phyloP scores from a whole-genome alignment of 37 sponge, comb jelly and placozoan species.

The Corticium candelabrum region DNA sequence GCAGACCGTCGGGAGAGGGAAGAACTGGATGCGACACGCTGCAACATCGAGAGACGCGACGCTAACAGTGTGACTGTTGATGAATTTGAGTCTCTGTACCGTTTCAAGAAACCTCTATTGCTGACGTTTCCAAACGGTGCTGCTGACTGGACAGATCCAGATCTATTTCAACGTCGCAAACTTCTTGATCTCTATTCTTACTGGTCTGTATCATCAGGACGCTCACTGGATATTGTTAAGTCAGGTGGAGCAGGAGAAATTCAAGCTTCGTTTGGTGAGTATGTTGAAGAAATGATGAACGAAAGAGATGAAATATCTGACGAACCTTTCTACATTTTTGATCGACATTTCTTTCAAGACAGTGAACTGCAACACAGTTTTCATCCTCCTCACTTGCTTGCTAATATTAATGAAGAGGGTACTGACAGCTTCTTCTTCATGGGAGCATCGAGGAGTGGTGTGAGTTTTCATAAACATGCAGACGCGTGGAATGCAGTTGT shows the following conservation, averaged over 20 bases:
- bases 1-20: too few species aligned
- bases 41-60: not conserved
- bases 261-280: not conserved
- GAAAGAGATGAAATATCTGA: not conserved
- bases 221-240: not conserved
- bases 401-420: not conserved
- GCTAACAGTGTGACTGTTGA: not conserved
- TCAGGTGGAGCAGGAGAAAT: not conserved
- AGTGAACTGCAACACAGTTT: not conserved
- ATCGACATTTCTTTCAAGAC: not conserved
- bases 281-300: not conserved
- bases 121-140: not conserved
- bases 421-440: not conserved
- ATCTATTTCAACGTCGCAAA: not conserved
- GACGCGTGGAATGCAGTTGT: not conserved
- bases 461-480: not conserved
- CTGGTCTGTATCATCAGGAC: not conserved
- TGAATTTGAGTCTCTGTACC: not conserved
- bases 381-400: not conserved
- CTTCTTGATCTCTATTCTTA: not conserved
- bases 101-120: not conserved
- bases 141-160: not conserved
- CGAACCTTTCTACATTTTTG: not conserved
- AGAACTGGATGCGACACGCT: not conserved
- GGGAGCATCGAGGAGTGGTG: not conserved